A percentile compares a stretch with the other conserved stretches of the same genome.
Conservation (phyloP, 64 coral and sea anemone genomes). For the Orbicella faveolata region DNA sequence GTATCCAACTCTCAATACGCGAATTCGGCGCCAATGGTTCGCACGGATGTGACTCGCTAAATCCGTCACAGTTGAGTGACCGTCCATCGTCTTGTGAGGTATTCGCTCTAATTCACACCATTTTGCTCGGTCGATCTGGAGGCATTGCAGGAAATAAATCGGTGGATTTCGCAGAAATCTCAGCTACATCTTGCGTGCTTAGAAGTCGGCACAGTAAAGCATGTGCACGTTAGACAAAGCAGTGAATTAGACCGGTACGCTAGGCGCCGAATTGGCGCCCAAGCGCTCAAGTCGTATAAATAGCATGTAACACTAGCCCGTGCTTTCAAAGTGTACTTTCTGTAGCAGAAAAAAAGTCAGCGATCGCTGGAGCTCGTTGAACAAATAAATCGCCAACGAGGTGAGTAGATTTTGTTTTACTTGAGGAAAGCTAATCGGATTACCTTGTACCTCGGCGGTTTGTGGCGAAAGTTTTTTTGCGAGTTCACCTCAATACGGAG, state of each 20-base stretch:
- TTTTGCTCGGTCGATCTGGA: background rate
- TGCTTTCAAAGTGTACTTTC: constrained; percentile 76
- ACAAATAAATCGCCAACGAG: constrained; percentile 69
- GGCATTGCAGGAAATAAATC: constrained; percentile 33
- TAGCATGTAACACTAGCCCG: constrained; percentile 93
- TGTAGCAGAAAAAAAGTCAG: constrained; percentile 59
- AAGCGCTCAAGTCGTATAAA: constrained; percentile 96
- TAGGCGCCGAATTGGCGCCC: constrained; percentile 91
- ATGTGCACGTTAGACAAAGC: constrained; percentile 97
- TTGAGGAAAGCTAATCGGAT: constrained; percentile 77
- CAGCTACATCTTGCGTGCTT: constrained; percentile 96
- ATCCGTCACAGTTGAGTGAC: constrained; percentile 36
- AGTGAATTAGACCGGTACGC: constrained; percentile 74
- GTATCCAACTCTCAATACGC: constrained; percentile 69
- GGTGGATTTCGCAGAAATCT: constrained; percentile 36
- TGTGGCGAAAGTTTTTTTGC: background rate
- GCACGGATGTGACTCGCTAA: constrained; percentile 15
- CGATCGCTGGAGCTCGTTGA: constrained; percentile 56
- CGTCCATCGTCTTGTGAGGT: constrained; percentile 18
- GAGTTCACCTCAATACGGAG: constrained; percentile 8
- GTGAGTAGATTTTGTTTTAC: constrained; percentile 77
- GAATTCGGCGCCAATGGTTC: constrained; percentile 73
- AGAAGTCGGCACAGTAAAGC: constrained; percentile 91
- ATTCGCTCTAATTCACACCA: constrained; percentile 2
- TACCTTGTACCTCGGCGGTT: constrained; percentile 46